Base-by-base conservation (phyloP, 2,797 vertebrate species). In the Protosalanx chinensis region DNA sequence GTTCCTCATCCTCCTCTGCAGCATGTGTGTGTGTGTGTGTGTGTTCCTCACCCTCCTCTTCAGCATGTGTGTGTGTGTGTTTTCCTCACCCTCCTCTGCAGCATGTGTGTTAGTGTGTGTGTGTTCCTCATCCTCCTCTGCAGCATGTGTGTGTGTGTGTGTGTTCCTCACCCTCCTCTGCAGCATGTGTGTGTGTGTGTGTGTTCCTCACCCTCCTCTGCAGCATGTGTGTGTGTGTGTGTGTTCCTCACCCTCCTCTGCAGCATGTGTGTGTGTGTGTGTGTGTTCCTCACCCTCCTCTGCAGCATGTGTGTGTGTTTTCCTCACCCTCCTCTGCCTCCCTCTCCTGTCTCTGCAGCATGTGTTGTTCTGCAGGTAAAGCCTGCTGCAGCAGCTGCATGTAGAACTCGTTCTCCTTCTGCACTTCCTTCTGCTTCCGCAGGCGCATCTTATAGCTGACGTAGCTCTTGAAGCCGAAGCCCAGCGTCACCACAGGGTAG, bases 331-430 rank as follows among this genome's bases (percentile, higher is more conserved):
- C 97, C 81, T 98, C 97, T 18, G 95, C 92, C 87, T 98, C 96
- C 80, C 95, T 93, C 86, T 98, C 97, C 79, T 96, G 96, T 76
- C 95, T 95, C 79, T 98, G 97, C 41, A 98, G 91, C 95, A 98
- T 97, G 89, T 99, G 96, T 67, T 99, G 97, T 82, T 98, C 97
- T 13, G 94, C 95, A 12, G 97, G 97, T 69, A 98, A 90, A 0
- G 97, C 97, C 86, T 99, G 97, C 81, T 97, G 97, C 51, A 99
- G 94, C 49, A 99, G 95, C 89, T 99, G 96, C 96, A 98, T 98
- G 89, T 99, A 98, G 91, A 98, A 99, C 73, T 98, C 97, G 0
- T 99, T 99, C 91, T 99, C 97, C 82, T 98, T 98, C 84, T 98
- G 97, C 74, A 99, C 97, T 79, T 99, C 97, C 78, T 96, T 97